Conservation (phyloP, 2,888 invertebrate genomes). For the Xestia c-nigrum region DNA sequence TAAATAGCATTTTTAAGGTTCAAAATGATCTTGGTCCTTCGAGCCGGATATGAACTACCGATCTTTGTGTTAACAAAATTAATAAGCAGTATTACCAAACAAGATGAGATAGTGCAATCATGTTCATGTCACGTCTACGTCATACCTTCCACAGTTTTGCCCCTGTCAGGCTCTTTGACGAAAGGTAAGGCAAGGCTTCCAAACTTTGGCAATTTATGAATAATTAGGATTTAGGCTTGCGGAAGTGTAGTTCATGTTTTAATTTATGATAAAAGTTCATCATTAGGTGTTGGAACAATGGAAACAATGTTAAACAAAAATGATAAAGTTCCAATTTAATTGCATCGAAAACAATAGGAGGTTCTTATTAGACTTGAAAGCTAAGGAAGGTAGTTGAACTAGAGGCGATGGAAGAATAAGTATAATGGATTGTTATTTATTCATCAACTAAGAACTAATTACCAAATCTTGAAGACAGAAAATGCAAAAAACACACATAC, state of each 20-base stretch:
- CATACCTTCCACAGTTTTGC: background rate
- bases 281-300: background rate
- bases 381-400: background rate
- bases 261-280: background rate
- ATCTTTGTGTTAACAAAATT: background rate
- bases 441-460: background rate
- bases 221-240: background rate
- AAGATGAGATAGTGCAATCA: background rate
- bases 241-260: background rate
- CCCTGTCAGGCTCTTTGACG: conserved; percentile 10
- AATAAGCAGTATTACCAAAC: background rate
- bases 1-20: background rate
- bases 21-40: background rate
- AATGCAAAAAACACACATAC: conserved; percentile 69
- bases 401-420: background rate
- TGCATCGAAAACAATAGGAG: background rate
- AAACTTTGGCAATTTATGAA: conserved; percentile 32
- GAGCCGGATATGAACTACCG: background rate
- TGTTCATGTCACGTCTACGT: background rate
- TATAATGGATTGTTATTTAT: background rate
- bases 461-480: background rate
- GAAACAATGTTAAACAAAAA: background rate
- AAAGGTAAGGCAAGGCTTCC: background rate
- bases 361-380: background rate
- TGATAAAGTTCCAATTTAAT: background rate